Evolutionary conservation across 2,113 vertebrate genomes (phyloP), one percentile per base, ranked within the genome.

Genomic region (Cryptomyrus ogoouensis): DNA sequence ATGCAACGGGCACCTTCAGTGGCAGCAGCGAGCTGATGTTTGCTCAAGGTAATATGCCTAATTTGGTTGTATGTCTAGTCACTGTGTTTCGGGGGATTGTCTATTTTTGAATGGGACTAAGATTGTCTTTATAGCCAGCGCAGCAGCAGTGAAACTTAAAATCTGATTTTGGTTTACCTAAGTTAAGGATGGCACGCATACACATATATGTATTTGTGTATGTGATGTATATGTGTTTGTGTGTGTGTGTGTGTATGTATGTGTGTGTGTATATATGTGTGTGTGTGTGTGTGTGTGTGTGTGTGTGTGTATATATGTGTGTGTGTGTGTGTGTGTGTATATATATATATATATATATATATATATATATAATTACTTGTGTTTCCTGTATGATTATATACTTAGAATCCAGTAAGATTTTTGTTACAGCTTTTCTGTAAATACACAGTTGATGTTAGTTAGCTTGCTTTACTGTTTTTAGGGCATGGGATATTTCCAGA

Each of bases 171-270:
- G 9, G 42, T 7, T 83, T 83, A 80, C n/a, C 21, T n/a, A 50
- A 50, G 49, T 53, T 87, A 87, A 39, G 5, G 31, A 93, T 90
- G 90, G 91, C 91, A 90, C 91, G 8, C 24, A 52, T 87, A 50
- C 15, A 70, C 10, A 15, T 46, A 31, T 47, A n/a, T 39, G 70
- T 66, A 7, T 58, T 31, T 89, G 13, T 31, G 15, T 39, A 39
- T 77, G 35, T 85, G 1, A 12, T 89, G 9, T 74, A 4, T n/a
- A 1, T 62, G 0, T 56, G 13, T 83, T 3, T 8, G 8, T 56
- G 0, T 53, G 3, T 83, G 13, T 31, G 3, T 70, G 27, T 89
- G 8, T 89, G 1, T 74, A 42, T 70, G 21, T 12, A 46, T 27
- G n/a, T n/a, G n/a, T 44, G 6, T 44, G 6, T 44, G 0, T 44